Percentiles rank a stretch among this genome's conserved stretches.
These are phyloP conservation scores for Polymixis lichenea DNA, from an alignment of 2,888 invertebrate species.

Conservation along the genomic window DNA sequence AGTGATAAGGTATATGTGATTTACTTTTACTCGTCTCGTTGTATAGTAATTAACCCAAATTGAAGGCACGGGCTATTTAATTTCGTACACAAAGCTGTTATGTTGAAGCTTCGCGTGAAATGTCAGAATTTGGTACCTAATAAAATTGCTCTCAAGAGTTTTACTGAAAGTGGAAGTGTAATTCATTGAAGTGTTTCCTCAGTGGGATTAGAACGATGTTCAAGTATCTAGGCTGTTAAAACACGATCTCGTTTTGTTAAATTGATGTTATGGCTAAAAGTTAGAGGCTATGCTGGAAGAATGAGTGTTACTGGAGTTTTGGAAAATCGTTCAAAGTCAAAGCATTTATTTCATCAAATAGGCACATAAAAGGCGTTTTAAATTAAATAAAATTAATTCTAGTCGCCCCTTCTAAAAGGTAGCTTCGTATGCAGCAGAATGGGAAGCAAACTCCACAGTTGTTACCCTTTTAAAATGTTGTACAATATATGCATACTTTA, in stretches of 20 bases:
- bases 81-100: conserved; percentile 40
- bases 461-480: no score
- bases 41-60: conserved; percentile 70
- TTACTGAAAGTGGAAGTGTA: conserved; percentile 19
- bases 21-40: conserved; percentile 71
- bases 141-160: conserved; percentile 36
- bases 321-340: background rate
- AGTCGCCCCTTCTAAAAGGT: no score
- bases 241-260: conserved; percentile 4
- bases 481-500: no score
- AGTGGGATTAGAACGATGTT: conserved; percentile 2
- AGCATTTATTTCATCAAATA: no score
- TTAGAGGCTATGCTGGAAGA: background rate
- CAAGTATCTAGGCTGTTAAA: conserved; percentile 13
- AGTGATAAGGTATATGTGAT: conserved; percentile 74
- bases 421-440: no score
- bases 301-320: background rate
- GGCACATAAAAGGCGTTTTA: no score
- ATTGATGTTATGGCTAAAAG: background rate
- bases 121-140: conserved; percentile 27
- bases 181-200: conserved; percentile 34
- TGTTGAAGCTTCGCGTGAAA: conserved; percentile 14
- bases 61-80: conserved; percentile 59
- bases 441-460: no score
- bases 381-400: no score